phyloP scores from a whole-genome alignment of 2,113 vertebrate genomes.

The Bungarus multicinctus region DNA sequence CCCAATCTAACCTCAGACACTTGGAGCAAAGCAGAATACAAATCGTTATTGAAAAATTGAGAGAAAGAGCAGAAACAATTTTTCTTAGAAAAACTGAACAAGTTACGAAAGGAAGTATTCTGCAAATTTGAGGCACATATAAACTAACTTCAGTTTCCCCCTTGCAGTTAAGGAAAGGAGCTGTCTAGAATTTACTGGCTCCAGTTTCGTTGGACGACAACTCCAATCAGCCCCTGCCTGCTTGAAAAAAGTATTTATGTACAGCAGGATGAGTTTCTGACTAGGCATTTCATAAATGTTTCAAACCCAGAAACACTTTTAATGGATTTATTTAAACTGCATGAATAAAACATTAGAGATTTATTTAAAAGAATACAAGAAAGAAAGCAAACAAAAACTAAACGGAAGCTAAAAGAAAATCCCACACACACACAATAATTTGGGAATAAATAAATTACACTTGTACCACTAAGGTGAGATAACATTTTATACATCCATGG shows the following conservation, averaged over 20 bases:
- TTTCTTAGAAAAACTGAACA: background rate
- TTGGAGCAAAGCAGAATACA: background rate
- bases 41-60: background rate
- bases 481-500: background rate
- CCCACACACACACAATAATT: background rate
- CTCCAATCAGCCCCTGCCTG: background rate
- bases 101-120: background rate
- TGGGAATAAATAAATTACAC: background rate
- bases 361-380: background rate
- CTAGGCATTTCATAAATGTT: background rate
- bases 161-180: background rate
- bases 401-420: background rate
- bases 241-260: background rate
- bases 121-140: background rate
- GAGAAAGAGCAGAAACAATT: background rate
- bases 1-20: background rate
- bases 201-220: background rate
- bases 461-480: background rate
- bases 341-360: background rate
- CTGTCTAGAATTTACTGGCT: background rate
- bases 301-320: background rate
- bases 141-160: background rate
- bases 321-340: background rate
- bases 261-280: background rate
- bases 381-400: background rate